Conservation (phyloP, 2,797 vertebrate species). For the Typhlichthys subterraneus region DNA sequence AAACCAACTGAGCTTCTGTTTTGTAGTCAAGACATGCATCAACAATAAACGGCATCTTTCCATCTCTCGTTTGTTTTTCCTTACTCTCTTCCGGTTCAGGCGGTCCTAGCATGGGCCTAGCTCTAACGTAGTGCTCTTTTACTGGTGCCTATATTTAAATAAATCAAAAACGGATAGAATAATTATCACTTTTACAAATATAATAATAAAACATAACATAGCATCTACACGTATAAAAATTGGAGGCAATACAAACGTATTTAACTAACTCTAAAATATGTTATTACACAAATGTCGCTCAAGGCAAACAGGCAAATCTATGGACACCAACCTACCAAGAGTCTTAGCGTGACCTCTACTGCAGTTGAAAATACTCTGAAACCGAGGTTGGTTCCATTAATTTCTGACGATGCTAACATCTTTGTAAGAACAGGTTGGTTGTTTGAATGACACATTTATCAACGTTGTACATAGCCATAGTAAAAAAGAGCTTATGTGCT, state of each 20-base stretch:
- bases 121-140: not conserved
- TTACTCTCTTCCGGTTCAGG: slow-evolving; percentile 40
- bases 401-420: slow-evolving; percentile 56
- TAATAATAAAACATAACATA: not conserved
- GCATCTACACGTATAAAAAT: not conserved
- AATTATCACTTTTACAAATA: no score
- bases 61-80: slow-evolving; percentile 28
- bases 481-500: slow-evolving; percentile 77
- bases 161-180: not conserved
- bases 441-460: slow-evolving; percentile 54
- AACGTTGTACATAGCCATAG: slow-evolving; percentile 49
- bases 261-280: not conserved
- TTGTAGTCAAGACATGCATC: no score
- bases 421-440: slow-evolving; percentile 23
- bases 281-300: not conserved
- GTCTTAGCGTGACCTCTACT: slow-evolving; percentile 81
- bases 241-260: not conserved
- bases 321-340: slow-evolving; percentile 39
- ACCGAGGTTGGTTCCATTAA: slow-evolving; percentile 61
- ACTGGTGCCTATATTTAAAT: slow-evolving; percentile 31
- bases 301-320: slow-evolving; percentile 54
- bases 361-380: slow-evolving; percentile 79
- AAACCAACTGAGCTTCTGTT: no score
- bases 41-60: not conserved
- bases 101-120: slow-evolving; percentile 24